Base-by-base conservation (phyloP, 2,113 vertebrate species). In the Perca schrenkii region DNA sequence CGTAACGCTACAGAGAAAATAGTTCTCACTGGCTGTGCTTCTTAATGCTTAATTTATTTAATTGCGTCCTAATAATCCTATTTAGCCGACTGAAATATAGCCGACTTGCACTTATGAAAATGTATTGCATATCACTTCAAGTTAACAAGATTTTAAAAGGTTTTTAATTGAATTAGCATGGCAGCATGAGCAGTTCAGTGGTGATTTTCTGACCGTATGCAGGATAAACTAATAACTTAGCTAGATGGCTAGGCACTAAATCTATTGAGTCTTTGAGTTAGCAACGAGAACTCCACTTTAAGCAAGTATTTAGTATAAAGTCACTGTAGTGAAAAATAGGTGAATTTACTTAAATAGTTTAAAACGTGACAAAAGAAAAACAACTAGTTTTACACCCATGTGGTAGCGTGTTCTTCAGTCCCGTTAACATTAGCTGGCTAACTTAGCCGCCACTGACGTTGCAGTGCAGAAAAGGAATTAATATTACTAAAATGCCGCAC, bases 401-500 rank as follows among this genome's bases (percentile, higher is more conserved):
- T 68, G 85, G 69, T 34, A 25, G 49, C 21, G 36, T 5, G 71
- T 11, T 36, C 49, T 77, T 34, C 64, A 17, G 74, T 49, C 8
- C 47, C 6, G 71, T 16, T 74, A 43, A 17, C 50, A 5, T 54
- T 5, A 66, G 85, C 79, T 19, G n/a, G 66, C 66, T 70, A 69
- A 8, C 11, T 3, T 64, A 28, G 80, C 80, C 12, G 2, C 70
- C 7, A 13, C 25, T 6, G 19, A 17, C 21, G 50, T 3, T 52
- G 12, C 12, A 22, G 16, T 2, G 52, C 2, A 10, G 28, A 53
- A 83, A 74, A 34, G 0, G 2, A 3, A 25, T 4, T 10, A 63
- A 80, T 69, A 8, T 11, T 0, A 4, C 4, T 1, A 25, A 74
- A 3, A 63, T 15, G 0, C 0, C 16, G 0, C 12, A 31, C 0